Evolutionary conservation across 2,113 vertebrate genomes (phyloP).

Genomic region (Indicator maculatus): DNA sequence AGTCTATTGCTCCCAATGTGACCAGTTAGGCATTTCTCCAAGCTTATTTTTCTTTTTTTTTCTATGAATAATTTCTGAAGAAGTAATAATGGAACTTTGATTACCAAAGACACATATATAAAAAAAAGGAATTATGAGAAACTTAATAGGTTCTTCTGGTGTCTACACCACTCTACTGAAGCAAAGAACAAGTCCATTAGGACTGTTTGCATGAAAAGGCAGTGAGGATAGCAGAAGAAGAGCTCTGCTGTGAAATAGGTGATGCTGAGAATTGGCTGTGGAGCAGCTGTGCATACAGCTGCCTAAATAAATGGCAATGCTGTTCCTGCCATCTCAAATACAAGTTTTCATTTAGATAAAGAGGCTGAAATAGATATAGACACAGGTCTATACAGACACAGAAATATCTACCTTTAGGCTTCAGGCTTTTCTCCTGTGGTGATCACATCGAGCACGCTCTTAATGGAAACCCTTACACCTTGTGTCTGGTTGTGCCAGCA

Average conservation of each 20-base stretch:
- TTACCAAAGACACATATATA: slow-evolving; percentile 6
- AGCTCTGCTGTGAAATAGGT: not conserved
- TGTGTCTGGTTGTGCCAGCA: not conserved
- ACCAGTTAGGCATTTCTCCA: not conserved
- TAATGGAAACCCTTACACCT: not conserved
- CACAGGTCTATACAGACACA: not conserved
- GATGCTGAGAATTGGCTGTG: not conserved
- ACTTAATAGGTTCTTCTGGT: slow-evolving; percentile 9
- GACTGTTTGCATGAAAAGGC: not conserved
- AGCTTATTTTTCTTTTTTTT: not conserved
- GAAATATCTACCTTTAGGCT: not conserved
- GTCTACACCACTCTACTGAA: slow-evolving; percentile 26
- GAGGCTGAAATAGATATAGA: not conserved
- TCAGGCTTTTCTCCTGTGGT: not conserved
- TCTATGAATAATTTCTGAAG: slow-evolving; percentile 27
- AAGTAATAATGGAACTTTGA: not conserved
- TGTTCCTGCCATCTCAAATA: not conserved
- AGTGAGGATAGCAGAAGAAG: not conserved
- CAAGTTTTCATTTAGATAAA: not conserved
- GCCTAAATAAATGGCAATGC: not conserved
- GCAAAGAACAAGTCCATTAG: slow-evolving; percentile 38
- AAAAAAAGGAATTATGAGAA: not conserved
- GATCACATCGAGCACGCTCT: not conserved
- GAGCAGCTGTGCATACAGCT: not conserved
- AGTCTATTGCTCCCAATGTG: not conserved